Percentiles rank a stretch among this genome's conserved stretches.
Evolutionary conservation across 2,797 vertebrate genomes (phyloP).

Genomic region (Erpetoichthys calabaricus): DNA sequence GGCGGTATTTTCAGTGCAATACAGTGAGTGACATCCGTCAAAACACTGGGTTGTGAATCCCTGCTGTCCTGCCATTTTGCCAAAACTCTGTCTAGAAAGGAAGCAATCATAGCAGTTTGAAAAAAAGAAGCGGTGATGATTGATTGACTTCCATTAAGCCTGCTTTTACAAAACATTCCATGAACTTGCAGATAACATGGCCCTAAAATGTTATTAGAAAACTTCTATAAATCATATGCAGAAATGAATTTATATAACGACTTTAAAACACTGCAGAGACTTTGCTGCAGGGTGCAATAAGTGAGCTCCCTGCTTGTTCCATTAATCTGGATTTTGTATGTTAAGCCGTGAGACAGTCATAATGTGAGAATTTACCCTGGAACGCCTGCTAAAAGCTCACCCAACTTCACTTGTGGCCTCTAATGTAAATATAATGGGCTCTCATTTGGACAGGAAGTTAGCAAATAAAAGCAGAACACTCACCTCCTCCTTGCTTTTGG

Average conservation of each 20-base stretch:
- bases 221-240: conserved; percentile 39
- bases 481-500: too few relatives aligned
- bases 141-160: conserved; percentile 53
- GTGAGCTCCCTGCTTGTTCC: conserved; percentile 47
- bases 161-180: conserved; percentile 43
- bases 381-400: conserved; percentile 6
- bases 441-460: not conserved
- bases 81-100: too few relatives aligned
- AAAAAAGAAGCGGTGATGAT: conserved; percentile 37
- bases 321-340: conserved; percentile 18
- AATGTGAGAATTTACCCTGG: conserved; percentile 7
- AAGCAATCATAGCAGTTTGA: too few relatives aligned
- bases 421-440: conserved; percentile 5
- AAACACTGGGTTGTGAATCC: conserved; percentile 39
- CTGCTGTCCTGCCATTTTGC: conserved; percentile 38
- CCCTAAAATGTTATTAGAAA: conserved; percentile 52
- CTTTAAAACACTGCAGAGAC: conserved; percentile 51
- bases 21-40: conserved; percentile 52
- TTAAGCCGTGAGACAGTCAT: conserved; percentile 22
- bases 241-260: conserved; percentile 37
- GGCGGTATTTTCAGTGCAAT: conserved; percentile 8
- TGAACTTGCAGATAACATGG: conserved; percentile 50
- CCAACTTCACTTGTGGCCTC: not conserved
- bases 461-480: too few relatives aligned
- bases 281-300: conserved; percentile 56